phyloP scores from a whole-genome alignment of 2,888 invertebrate species.

The Leptinotarsa juncta region DNA sequence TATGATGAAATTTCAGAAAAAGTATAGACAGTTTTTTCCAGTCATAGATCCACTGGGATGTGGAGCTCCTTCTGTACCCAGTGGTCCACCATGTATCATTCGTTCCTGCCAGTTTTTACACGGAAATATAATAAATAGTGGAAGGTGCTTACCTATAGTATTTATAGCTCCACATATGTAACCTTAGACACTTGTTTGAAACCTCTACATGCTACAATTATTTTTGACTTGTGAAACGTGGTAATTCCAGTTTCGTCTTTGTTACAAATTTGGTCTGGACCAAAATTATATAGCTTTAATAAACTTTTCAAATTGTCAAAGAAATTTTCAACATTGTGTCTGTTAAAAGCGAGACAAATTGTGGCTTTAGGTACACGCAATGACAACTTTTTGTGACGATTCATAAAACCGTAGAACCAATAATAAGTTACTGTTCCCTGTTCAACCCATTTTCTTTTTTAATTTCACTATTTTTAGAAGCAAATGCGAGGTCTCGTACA shows the following conservation, averaged over 20 bases:
- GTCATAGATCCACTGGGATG: background rate
- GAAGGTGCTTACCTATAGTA: background rate
- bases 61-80: too few relatives aligned
- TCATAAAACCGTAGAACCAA: too few relatives aligned
- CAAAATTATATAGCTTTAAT: too few relatives aligned
- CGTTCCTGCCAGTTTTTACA: background rate
- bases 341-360: background rate
- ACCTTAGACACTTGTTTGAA: background rate
- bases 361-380: too few relatives aligned
- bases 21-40: background rate
- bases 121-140: constrained; percentile 14
- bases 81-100: background rate
- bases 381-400: too few relatives aligned
- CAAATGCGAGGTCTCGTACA: too few relatives aligned
- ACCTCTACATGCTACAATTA: constrained; percentile 18
- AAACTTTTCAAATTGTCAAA: too few relatives aligned
- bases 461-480: too few relatives aligned
- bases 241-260: constrained; percentile 18
- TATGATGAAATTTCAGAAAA: background rate
- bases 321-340: too few relatives aligned
- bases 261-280: background rate
- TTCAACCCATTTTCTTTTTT: too few relatives aligned
- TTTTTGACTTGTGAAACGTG: constrained; percentile 19
- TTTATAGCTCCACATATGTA: background rate
- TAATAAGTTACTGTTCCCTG: too few relatives aligned